Evolutionary conservation across 1,140 invertebrate genomes (phyloP).

Genomic region (Pogonomyrmex californicus): DNA sequence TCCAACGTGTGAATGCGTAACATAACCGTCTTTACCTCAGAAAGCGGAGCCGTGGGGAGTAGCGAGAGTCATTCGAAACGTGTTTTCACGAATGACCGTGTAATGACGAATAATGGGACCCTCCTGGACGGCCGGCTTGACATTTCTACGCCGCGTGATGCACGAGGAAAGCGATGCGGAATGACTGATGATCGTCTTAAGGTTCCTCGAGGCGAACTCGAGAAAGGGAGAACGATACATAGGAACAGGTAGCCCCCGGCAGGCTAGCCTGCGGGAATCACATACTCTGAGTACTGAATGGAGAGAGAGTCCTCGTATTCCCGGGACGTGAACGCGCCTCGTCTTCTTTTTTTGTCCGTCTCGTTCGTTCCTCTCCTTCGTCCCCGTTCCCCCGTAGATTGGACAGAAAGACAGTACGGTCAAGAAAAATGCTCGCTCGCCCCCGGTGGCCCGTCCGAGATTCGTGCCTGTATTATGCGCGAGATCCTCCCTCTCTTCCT

Average conservation of each 20-base stretch:
- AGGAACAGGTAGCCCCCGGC: conserved; percentile 75
- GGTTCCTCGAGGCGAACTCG: conserved; percentile 46
- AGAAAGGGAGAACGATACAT: conserved; percentile 40
- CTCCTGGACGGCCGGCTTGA: conserved; percentile 77
- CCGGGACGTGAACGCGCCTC: conserved; percentile 67
- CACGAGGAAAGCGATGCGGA: conserved; percentile 79
- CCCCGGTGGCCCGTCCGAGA: conserved; percentile 69
- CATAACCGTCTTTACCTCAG: conserved; percentile 61
- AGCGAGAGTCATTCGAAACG: conserved; percentile 68
- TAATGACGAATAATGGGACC: conserved; percentile 86
- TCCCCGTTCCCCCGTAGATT: conserved; percentile 17
- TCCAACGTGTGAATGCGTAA: conserved; percentile 66
- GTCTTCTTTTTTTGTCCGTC: conserved; percentile 31
- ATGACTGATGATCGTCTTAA: conserved; percentile 83
- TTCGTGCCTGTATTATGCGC: conserved; percentile 61
- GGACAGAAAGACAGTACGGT: conserved; percentile 49
- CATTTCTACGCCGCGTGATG: conserved; percentile 74
- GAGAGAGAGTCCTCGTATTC: conserved; percentile 67
- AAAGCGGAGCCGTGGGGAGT: conserved; percentile 19
- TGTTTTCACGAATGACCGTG: conserved; percentile 85
- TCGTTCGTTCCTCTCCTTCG: background rate
- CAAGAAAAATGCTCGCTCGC: conserved; percentile 68
- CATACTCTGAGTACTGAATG: conserved; percentile 71
- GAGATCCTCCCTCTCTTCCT: conserved; percentile 1
- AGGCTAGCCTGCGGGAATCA: conserved; percentile 63